Base-by-base conservation (phyloP, 2,113 vertebrate species). In the Sorex fumeus region DNA sequence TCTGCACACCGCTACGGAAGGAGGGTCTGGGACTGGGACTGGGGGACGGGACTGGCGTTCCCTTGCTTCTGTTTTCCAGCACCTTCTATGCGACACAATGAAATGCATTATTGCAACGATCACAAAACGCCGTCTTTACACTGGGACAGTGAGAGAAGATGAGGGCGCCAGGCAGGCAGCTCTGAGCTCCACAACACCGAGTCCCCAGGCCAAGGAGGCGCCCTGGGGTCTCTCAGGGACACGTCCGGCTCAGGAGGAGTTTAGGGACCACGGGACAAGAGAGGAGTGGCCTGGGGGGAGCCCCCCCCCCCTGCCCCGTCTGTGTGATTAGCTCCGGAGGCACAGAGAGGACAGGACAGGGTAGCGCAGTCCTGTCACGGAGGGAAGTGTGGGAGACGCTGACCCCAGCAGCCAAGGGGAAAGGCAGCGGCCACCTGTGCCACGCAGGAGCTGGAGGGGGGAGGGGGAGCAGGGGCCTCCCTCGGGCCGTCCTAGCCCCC, bases 31-130 rank as follows among this genome's bases (percentile, higher is more conserved):
- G 27, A 27, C 2, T 60, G 62, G 77, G 71, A 69, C 3, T 13
- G 6, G 15, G 16, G 62, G 36, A 74, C 66, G 75, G 0, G 10
- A 21, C 3, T 67, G 28, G 40, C 43, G 70, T 40, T 78, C 72
- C 53, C 57, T 64, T 67, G 40, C 64, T 70, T 36, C 15, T 21
- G 60, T 72, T 92, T 89, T 57, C 62, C 47, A 80, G 36, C n/a
- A 53, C 32, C 32, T 84, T 76, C 50, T 83, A 34, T 36, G 30
- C 21, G 36, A 53, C 69, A 50, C 2, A 40, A 45, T 32, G 60
- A 85, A 19, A n/a, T 19, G 19, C 6, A 15, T 19, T 57, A 19
- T 13, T 88, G 34, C n/a, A 60, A 16, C 32, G 57, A 43, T 32
- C 1, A 28, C 27, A 34, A 36, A 3, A 6, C 1, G 8, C 8